These are phyloP conservation scores for Urophycis tenuis DNA, from an alignment of 2,797 vertebrate genomes.

Conservation along the genomic window DNA sequence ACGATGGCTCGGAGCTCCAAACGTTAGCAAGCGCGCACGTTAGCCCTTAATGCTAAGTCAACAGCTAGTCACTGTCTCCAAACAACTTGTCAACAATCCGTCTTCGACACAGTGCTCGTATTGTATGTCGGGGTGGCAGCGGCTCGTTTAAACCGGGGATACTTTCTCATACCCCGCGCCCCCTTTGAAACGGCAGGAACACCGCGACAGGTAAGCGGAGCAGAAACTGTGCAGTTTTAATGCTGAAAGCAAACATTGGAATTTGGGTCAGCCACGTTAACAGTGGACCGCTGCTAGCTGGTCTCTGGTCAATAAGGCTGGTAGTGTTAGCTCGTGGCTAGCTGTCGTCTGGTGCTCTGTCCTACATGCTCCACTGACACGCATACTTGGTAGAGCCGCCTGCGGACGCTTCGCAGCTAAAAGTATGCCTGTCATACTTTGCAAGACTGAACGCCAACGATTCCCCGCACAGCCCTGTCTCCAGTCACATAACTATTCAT, in stretches of 20 bases:
- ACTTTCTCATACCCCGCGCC: neutral
- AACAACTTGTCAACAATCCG: conserved; percentile 64
- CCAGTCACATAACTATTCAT: conserved; percentile 29
- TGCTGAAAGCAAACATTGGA: conserved; percentile 37
- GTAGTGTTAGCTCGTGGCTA: conserved; percentile 53
- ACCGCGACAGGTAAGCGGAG: conserved; percentile 55
- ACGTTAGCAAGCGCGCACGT: conserved; percentile 41
- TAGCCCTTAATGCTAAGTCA: conserved; percentile 51
- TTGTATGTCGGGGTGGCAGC: neutral
- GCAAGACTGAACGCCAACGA: neutral
- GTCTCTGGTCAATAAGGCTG: conserved; percentile 52
- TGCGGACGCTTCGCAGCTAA: too few species aligned
- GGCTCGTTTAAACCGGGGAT: conserved; percentile 5
- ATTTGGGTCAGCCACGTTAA: conserved; percentile 63
- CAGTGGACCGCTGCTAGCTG: conserved; percentile 29
- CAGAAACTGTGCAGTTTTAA: conserved; percentile 32
- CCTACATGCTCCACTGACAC: conserved; percentile 26
- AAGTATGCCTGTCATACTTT: neutral
- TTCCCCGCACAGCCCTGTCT: neutral
- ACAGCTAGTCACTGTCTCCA: conserved; percentile 47
- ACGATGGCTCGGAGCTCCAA: conserved; percentile 36
- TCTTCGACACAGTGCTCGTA: conserved; percentile 36
- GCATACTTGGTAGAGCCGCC: neutral
- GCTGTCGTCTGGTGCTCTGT: neutral
- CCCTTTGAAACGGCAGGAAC: conserved; percentile 33